Percentiles rank a stretch among this genome's conserved stretches.
These are phyloP conservation scores for Saturnia pavonia DNA, from an alignment of 2,888 invertebrate genomes.

Conservation along the genomic window DNA sequence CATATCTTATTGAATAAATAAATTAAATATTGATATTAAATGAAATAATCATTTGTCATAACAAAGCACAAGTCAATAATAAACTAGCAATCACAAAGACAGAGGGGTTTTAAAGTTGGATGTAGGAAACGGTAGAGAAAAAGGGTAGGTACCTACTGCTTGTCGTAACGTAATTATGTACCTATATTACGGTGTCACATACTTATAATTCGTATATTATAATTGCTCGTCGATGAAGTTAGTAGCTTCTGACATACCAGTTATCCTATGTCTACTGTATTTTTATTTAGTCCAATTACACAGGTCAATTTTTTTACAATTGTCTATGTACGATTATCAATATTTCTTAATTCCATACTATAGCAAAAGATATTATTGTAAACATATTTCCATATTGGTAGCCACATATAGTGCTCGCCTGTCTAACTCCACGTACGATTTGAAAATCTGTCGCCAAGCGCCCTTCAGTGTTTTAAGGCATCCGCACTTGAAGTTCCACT, in stretches of 20 bases:
- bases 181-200: neutral
- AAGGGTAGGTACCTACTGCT: neutral
- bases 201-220: neutral
- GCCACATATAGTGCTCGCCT: neutral
- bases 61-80: neutral
- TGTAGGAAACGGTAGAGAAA: neutral
- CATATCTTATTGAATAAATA: slow-evolving; percentile 1
- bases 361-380: neutral
- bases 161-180: neutral
- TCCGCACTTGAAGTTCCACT: neutral
- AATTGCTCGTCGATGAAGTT: neutral
- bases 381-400: neutral
- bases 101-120: neutral
- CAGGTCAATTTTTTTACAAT: neutral
- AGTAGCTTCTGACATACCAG: neutral
- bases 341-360: neutral
- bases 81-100: too few relatives aligned
- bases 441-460: neutral
- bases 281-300: neutral
- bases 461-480: neutral
- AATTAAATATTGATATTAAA: neutral
- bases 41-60: neutral
- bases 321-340: neutral
- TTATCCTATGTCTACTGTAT: neutral
- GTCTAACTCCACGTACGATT: neutral